These are phyloP conservation scores for Nomada fucata DNA, from an alignment of 2,888 invertebrate genomes.

Conservation along the genomic window DNA sequence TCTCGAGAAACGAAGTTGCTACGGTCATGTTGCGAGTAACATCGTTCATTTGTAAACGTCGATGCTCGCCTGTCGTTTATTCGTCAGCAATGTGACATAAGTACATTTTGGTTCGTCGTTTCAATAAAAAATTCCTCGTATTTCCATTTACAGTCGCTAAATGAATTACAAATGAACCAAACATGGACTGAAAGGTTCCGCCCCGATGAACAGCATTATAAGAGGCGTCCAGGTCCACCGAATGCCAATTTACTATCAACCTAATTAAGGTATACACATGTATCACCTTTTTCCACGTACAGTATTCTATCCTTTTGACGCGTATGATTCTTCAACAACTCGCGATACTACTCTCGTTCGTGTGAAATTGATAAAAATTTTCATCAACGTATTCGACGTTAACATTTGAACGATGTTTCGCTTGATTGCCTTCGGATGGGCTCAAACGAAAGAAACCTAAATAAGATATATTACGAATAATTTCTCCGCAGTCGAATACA, in stretches of 20 bases:
- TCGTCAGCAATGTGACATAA: constrained; percentile 38
- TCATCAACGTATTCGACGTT: too few relatives aligned
- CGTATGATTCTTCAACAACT: not conserved
- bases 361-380: too few relatives aligned
- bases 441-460: too few relatives aligned
- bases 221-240: not conserved
- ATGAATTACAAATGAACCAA: not conserved
- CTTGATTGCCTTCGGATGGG: too few relatives aligned
- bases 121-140: constrained; percentile 60
- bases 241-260: not conserved
- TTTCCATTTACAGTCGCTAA: not conserved
- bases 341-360: too few relatives aligned
- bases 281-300: not conserved
- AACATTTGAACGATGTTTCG: too few relatives aligned
- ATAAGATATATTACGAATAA: too few relatives aligned
- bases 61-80: constrained; percentile 23
- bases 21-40: constrained; percentile 1
- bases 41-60: constrained; percentile 57
- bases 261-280: constrained; percentile 17
- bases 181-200: constrained; percentile 14
- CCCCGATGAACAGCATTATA: too few relatives aligned
- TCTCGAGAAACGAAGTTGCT: not conserved
- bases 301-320: not conserved
- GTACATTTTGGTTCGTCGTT: constrained; percentile 21
- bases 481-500: too few relatives aligned